These are phyloP conservation scores for Limenitis arthemis DNA, from an alignment of 2,888 invertebrate genomes.

Conservation along the genomic window DNA sequence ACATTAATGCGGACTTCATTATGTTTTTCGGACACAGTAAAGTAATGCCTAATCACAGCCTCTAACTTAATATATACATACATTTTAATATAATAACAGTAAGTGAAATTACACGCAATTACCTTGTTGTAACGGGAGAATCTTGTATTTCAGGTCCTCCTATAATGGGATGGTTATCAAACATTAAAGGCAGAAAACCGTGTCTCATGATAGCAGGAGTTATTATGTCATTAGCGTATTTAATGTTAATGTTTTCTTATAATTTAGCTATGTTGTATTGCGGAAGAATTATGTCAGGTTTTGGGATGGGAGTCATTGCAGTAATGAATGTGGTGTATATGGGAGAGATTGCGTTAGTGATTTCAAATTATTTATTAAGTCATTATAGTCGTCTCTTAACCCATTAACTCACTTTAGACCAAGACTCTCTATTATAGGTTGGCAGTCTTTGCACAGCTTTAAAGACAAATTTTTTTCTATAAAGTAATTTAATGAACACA, in stretches of 20 bases:
- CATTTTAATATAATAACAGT: no score
- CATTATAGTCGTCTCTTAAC: not conserved
- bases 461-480: not conserved
- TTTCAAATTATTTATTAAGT: not conserved
- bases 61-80: no score
- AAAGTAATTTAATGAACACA: not conserved
- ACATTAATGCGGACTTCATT: no score
- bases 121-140: no score
- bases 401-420: not conserved
- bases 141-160: constrained; percentile 34
- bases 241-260: constrained; percentile 28
- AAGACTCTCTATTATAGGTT: not conserved
- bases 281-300: constrained; percentile 32
- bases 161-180: constrained; percentile 33
- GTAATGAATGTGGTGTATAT: constrained; percentile 36
- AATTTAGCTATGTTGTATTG: constrained; percentile 32
- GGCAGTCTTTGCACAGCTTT: no score
- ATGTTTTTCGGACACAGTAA: no score
- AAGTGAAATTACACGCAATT: not conserved
- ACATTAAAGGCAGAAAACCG: constrained; percentile 34
- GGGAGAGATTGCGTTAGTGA: constrained; percentile 42
- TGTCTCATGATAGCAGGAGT: constrained; percentile 32
- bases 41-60: no score
- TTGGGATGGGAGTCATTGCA: constrained; percentile 31
- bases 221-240: constrained; percentile 27